Conservation (phyloP, 2,797 vertebrate species). For the Centropyge bicolor region DNA sequence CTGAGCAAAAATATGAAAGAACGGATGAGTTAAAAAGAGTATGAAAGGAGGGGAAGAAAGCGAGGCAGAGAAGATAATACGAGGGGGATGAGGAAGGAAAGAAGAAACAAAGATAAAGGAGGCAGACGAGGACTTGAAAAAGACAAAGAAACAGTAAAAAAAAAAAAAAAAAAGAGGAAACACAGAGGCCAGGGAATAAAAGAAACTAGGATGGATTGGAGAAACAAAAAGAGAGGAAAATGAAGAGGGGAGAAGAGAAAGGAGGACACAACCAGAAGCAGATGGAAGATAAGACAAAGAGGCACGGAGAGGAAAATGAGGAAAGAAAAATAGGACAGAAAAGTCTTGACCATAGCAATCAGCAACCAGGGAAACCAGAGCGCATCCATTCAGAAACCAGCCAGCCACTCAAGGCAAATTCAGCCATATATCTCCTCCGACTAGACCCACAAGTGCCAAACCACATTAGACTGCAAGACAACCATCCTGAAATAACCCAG, state of each 20-base stretch:
- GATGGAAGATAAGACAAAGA: constrained; percentile 40
- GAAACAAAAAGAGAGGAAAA: constrained; percentile 15
- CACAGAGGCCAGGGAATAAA: constrained; percentile 22
- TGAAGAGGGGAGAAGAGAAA: constrained; percentile 15
- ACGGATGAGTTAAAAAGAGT: constrained; percentile 22
- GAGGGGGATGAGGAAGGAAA: not conserved
- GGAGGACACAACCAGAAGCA: constrained; percentile 25
- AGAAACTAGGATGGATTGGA: not conserved
- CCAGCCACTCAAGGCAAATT: constrained; percentile 62
- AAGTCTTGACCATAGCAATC: constrained; percentile 58
- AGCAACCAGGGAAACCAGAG: constrained; percentile 61
- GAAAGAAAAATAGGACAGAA: constrained; percentile 38
- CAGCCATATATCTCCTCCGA: constrained; percentile 66
- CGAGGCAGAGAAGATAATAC: constrained; percentile 8
- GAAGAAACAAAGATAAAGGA: not conserved
- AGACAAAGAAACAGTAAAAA: constrained; percentile 1
- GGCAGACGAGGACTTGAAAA: not conserved
- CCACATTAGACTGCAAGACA: constrained; percentile 69
- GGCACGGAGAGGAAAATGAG: constrained; percentile 37
- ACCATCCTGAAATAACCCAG: constrained; percentile 69
- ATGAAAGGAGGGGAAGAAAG: constrained; percentile 35
- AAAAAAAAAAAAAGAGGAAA: constrained; percentile 7
- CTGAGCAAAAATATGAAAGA: constrained; percentile 22
- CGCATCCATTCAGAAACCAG: constrained; percentile 58
- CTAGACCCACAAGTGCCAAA: constrained; percentile 70